Evolutionary conservation across 2,888 invertebrate genomes (phyloP), one percentile per base, ranked within the genome.

Genomic region (Apamea crenata): DNA sequence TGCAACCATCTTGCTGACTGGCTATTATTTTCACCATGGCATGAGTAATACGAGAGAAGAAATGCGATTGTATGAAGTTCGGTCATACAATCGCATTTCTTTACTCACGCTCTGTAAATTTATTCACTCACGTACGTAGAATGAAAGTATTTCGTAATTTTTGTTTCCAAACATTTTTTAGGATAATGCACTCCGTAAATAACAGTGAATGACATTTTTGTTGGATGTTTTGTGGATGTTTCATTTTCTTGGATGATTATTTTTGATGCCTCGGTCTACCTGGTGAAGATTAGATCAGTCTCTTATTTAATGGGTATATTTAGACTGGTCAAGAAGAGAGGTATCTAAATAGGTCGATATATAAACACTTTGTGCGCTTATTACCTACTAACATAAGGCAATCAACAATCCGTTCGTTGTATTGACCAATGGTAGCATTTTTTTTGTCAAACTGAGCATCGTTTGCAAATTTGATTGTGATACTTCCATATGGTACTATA

Each of bases 81-180:
- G 16, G 63, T n/a, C 78, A n/a, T n/a, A n/a, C n/a, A n/a, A n/a
- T n/a, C n/a, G n/a, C n/a, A n/a, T n/a, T n/a, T n/a, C n/a, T n/a
- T n/a, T n/a, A n/a, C n/a, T n/a, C n/a, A n/a, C n/a, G n/a, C n/a
- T 82, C 78, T 72, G 67, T 25, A 0, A 21, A 25, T 14, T 29
- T 69, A 72, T n/a, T 44, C 69, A 72, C 36, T 72, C 72, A 1
- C 2, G 32, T 50, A 3, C 16, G 29, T 72, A 40, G 32, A 74
- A 50, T 6, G 53, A 63, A 59, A 50, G 59, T 67, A 67, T 82
- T 78, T 82, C 56, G 82, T 82, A 78, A 82, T 74, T 82, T 63
- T 72, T 71, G 63, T 68, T 71, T 36, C 7, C 16, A 47, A 59
- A n/a, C 1, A 36, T 4, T 44, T 56, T 71, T 68, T 66, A 36